Evolutionary conservation across 2,888 invertebrate genomes (phyloP).

Genomic region (Magallana nippona): DNA sequence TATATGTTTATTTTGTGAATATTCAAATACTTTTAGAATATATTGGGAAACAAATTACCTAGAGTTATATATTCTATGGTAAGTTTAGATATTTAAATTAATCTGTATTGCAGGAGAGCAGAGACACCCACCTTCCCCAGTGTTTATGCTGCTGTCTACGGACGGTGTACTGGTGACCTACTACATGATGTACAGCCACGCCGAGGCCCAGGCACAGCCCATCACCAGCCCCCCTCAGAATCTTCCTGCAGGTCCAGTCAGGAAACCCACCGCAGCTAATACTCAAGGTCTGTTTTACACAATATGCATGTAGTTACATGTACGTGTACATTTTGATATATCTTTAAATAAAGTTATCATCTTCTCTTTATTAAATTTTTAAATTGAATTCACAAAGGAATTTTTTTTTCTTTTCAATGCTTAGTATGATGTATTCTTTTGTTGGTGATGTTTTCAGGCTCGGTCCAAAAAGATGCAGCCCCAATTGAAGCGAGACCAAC

Average conservation of each 20-base stretch:
- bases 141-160: slow-evolving; percentile 88
- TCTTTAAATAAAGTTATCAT: too few species aligned
- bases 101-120: slow-evolving; percentile 61
- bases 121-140: slow-evolving; percentile 85
- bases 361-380: too few species aligned
- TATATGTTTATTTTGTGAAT: too few species aligned
- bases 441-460: slow-evolving; percentile 2
- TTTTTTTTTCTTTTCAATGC: background rate
- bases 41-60: too few species aligned
- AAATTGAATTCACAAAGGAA: background rate
- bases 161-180: slow-evolving; percentile 89
- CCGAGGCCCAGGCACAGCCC: slow-evolving; percentile 53
- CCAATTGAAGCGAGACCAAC: slow-evolving; percentile 4
- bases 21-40: too few species aligned
- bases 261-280: slow-evolving; percentile 39
- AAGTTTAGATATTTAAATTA: too few species aligned
- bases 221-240: slow-evolving; percentile 59
- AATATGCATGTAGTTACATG: too few species aligned
- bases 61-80: too few species aligned
- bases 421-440: background rate
- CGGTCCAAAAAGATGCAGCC: slow-evolving; percentile 36
- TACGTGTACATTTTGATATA: too few species aligned
- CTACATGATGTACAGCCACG: slow-evolving; percentile 82
- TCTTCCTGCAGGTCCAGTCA: slow-evolving; percentile 55
- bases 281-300: background rate